Percentiles rank a stretch among this genome's conserved stretches.
Evolutionary conservation across 1,140 invertebrate genomes (phyloP).

Genomic region (Bactericera cockerelli): DNA sequence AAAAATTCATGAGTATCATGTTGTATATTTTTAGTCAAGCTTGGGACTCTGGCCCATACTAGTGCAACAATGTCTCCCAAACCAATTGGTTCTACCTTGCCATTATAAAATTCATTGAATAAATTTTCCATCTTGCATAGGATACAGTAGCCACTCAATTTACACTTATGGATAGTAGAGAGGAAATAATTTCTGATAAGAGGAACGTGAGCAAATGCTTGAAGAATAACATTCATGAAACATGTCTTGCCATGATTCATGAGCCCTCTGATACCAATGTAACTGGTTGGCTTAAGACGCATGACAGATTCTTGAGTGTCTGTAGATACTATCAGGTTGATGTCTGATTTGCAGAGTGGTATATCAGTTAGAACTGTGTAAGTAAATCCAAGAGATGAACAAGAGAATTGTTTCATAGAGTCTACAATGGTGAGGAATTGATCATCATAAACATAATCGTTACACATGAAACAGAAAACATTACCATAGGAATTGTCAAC

Average conservation of each 20-base stretch:
- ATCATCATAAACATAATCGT: slow-evolving; percentile 78
- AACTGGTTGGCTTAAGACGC: not conserved
- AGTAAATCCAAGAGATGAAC: not conserved
- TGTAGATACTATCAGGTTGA: not conserved
- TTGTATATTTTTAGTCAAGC: slow-evolving; percentile 91
- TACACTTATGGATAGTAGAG: not conserved
- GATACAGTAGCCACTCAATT: not conserved
- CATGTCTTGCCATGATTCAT: not conserved
- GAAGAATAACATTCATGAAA: not conserved
- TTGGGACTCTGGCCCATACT: slow-evolving; percentile 91
- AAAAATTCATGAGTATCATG: slow-evolving; percentile 99
- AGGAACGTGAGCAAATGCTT: not conserved
- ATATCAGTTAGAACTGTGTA: not conserved
- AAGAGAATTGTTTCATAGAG: not conserved
- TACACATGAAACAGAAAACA: slow-evolving; percentile 79
- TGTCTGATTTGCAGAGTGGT: not conserved
- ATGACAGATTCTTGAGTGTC: not conserved
- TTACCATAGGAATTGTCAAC: slow-evolving; percentile 78
- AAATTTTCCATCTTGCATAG: not conserved
- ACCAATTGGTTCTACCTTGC: not conserved
- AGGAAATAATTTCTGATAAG: not conserved
- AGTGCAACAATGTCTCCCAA: slow-evolving; percentile 55
- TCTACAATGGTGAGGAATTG: slow-evolving; percentile 3
- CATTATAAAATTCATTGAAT: slow-evolving; percentile 4
- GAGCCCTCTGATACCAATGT: not conserved